phyloP scores from a whole-genome alignment of 2,797 vertebrate species.

The Graptemys geographica region DNA sequence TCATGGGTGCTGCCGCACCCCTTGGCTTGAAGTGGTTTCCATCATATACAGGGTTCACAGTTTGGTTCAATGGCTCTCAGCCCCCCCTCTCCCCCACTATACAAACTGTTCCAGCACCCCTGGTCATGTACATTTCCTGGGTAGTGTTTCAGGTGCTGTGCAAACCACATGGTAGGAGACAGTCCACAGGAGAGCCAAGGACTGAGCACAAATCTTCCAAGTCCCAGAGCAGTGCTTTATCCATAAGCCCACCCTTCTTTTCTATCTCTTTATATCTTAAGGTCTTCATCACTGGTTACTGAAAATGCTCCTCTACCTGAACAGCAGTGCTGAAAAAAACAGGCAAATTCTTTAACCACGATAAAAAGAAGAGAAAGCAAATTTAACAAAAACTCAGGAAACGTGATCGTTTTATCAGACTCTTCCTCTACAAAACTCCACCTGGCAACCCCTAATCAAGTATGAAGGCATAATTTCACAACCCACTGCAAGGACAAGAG shows the following conservation, averaged over 20 bases:
- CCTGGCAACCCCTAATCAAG: not conserved
- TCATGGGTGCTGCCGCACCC: not conserved
- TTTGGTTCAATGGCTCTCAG: too few relatives aligned
- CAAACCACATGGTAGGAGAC: not conserved
- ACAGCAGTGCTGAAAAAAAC: not conserved
- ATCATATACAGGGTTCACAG: too few relatives aligned
- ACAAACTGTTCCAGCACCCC: too few relatives aligned
- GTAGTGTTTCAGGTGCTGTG: not conserved
- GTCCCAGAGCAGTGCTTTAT: not conserved
- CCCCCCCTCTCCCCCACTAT: too few relatives aligned
- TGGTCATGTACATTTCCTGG: not conserved
- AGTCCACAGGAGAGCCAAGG: not conserved
- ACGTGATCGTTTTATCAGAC: not conserved
- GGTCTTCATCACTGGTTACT: not conserved
- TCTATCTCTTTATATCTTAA: not conserved
- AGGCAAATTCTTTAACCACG: not conserved
- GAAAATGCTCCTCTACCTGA: not conserved
- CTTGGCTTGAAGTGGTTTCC: too few relatives aligned
- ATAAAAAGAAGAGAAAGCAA: accelerated
- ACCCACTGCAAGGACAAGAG: conserved; percentile 30
- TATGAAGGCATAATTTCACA: conserved; percentile 12
- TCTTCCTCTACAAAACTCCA: not conserved
- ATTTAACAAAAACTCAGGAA: not conserved
- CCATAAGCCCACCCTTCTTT: not conserved
- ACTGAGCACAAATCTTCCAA: not conserved